Evolutionary conservation across 2,888 invertebrate genomes (phyloP).

Genomic region (Hydropsyche betteni): DNA sequence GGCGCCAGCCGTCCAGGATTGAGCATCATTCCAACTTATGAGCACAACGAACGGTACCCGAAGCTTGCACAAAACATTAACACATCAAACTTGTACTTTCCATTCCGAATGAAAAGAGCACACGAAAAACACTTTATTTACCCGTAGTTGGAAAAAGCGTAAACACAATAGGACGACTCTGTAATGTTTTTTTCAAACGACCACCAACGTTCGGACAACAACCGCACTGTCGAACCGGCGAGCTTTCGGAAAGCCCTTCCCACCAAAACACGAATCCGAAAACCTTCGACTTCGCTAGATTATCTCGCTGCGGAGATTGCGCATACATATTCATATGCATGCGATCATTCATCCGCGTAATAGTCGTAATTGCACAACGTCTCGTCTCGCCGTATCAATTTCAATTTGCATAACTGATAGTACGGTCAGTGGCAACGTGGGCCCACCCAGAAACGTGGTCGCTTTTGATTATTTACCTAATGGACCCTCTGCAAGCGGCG

Average conservation of each 20-base stretch:
- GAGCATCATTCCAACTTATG: neutral
- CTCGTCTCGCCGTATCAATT: conserved; percentile 15
- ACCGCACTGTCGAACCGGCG: no score
- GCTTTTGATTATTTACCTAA: conserved; percentile 22
- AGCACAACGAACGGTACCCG: conserved; percentile 2
- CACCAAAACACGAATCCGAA: no score
- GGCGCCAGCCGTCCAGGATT: conserved; percentile 8
- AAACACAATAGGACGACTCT: no score
- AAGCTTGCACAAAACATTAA: conserved; percentile 16
- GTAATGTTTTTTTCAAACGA: no score
- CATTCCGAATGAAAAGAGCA: neutral
- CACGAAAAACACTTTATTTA: no score
- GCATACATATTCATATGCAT: no score
- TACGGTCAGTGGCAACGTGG: neutral
- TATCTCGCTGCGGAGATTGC: no score
- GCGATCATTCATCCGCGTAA: conserved; percentile 2
- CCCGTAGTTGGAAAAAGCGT: no score
- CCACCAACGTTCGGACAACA: no score
- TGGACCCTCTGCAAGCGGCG: neutral
- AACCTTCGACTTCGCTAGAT: no score
- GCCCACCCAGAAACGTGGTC: neutral
- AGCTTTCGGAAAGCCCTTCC: no score
- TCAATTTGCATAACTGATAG: conserved; percentile 23
- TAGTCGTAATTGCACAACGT: conserved; percentile 14
- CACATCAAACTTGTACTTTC: conserved; percentile 7